Evolutionary conservation across 2,888 invertebrate genomes (phyloP), one percentile per base, ranked within the genome.

Genomic region (Tribolium freemani): DNA sequence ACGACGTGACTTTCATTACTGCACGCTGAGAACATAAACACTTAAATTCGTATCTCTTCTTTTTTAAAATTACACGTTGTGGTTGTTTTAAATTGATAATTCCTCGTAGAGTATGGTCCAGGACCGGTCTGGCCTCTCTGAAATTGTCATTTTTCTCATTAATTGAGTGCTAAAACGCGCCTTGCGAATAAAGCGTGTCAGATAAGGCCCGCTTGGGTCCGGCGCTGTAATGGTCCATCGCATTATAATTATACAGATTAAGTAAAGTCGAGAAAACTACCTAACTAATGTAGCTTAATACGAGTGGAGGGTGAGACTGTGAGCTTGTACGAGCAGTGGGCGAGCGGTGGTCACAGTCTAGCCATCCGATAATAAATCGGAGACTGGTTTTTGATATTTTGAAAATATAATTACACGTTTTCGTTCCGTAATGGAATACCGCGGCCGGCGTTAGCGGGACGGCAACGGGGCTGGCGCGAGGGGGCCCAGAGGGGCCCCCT

Each of bases 351-450:
- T 80, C 82, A 82, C 83, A 81, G 79, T 84, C 84, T 83, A 87
- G 38, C 87, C 63, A 58, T 57, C 63, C 69, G 88, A 89, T 90
- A 89, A 89, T 89, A 88, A 88, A 88, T 89, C 85, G 84, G 86
- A 87, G 87, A 84, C 84, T 82, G 84, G 83, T 84, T 84, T 85
- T 83, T 82, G 85, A 85, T 85, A 85, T 85, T 85, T 85, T 84
- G 85, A 85, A 85, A 84, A 85, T 84, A 84, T 85, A 85, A 85
- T 85, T 85, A 85, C 81, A 83, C 78, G 84, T 83, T 85, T 85
- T 84, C 84, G 82, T 83, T 81, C 80, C 83, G 84, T 85, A 85
- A 85, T 85, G 85, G 82, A 84, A 85, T 84, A 84, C 82, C 53
- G 46, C 9, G 72, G 60, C 10, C 68, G 57, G 72, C 61, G 61